Conservation (phyloP, 1,140 invertebrate species). For the Platyura marginata region DNA sequence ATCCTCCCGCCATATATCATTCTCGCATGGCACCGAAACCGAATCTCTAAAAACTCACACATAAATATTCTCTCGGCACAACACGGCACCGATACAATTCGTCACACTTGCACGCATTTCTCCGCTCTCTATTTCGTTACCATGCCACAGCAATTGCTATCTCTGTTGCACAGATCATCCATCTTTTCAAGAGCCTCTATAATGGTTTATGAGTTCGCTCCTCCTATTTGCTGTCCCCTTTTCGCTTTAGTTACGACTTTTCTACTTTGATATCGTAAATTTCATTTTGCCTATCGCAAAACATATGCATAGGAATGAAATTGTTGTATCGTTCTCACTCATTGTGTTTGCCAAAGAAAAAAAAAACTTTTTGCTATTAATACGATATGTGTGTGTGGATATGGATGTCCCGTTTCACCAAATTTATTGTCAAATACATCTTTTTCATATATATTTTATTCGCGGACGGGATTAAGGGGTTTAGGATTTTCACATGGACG, state of each 20-base stretch:
- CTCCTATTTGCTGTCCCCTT: conserved; percentile 4
- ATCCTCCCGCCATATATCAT: not conserved
- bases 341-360: not conserved
- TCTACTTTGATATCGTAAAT: not conserved
- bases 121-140: not conserved
- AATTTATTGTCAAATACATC: conserved; percentile 1
- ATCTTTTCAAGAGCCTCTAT: conserved; percentile 1
- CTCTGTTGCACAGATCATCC: conserved; percentile 3
- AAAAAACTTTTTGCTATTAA: not conserved
- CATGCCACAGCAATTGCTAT: not conserved
- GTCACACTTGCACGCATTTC: conserved; percentile 3
- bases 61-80: not conserved
- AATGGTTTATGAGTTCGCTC: conserved; percentile 7
- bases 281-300: not conserved
- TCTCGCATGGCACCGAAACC: not conserved
- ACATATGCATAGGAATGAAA: not conserved
- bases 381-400: not conserved
- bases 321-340: not conserved
- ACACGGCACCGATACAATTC: conserved; percentile 1
- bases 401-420: conserved; percentile 1
- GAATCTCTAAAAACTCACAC: conserved; percentile 1
- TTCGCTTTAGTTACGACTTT: not conserved
- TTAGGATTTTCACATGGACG: conserved; percentile 26
- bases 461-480: conserved; percentile 14
- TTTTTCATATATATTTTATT: conserved; percentile 2